These are phyloP conservation scores for Agrilus cyanescens DNA, from an alignment of 2,888 invertebrate genomes.

Conservation along the genomic window DNA sequence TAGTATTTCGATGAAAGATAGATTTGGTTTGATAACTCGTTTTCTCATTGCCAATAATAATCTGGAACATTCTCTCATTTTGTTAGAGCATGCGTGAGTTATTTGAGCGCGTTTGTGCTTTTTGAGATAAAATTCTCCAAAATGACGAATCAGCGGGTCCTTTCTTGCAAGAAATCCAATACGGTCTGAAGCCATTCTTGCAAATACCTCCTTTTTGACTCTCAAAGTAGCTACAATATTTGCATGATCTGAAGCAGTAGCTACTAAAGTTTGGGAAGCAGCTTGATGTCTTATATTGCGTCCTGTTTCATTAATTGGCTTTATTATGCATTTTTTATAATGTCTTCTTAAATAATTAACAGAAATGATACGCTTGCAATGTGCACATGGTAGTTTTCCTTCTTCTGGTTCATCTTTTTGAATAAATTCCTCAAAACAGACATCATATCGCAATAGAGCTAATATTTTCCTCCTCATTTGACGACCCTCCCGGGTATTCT, in stretches of 20 bases:
- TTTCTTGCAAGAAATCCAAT: slow-evolving; percentile 5
- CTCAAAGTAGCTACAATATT: slow-evolving; percentile 3
- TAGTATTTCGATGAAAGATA: slow-evolving; percentile 5
- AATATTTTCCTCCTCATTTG: slow-evolving; percentile 9
- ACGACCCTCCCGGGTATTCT: slow-evolving; percentile 7
- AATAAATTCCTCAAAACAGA: slow-evolving; percentile 7
- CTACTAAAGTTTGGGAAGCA: slow-evolving; percentile 4
- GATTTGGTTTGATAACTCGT: slow-evolving; percentile 1
- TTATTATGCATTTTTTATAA: slow-evolving; percentile 10
- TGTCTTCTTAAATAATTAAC: slow-evolving; percentile 10
- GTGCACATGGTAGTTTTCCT: slow-evolving; percentile 11
- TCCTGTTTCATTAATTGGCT: slow-evolving; percentile 8
- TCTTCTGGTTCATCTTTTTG: slow-evolving; percentile 2
- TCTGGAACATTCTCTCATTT: slow-evolving; percentile 8
- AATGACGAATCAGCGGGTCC: slow-evolving; percentile 6
- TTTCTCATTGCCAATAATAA: slow-evolving; percentile 5
- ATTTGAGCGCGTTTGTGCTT: slow-evolving; percentile 8
- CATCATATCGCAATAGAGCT: slow-evolving; percentile 8
- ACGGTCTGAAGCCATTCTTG: slow-evolving; percentile 5
- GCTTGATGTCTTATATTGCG: slow-evolving; percentile 5
- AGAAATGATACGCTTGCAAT: slow-evolving; percentile 10
- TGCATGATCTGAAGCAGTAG: slow-evolving; percentile 1
- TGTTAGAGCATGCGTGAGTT: slow-evolving; percentile 5
- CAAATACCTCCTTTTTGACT: slow-evolving; percentile 6
- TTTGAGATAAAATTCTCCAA: slow-evolving; percentile 6